A percentile compares a stretch with the other conserved stretches of the same genome.
Conservation (phyloP, 2,888 invertebrate genomes). For the Apotomis turbidana region DNA sequence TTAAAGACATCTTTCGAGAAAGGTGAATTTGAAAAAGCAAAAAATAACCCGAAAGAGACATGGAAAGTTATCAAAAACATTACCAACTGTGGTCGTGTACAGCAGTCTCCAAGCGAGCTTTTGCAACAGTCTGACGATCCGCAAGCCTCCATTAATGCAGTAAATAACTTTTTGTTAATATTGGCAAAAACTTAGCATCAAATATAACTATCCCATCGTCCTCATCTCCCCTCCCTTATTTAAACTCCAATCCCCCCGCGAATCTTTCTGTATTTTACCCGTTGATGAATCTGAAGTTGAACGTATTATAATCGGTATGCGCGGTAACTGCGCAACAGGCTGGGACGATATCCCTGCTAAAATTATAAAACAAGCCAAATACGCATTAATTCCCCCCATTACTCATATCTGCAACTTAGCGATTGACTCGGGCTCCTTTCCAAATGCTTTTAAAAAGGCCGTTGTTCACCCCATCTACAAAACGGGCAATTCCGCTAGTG, state of each 20-base stretch:
- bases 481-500: too few relatives aligned
- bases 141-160: neutral
- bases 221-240: too few relatives aligned
- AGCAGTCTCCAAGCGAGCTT: neutral
- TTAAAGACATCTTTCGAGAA: neutral
- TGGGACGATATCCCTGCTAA: neutral
- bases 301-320: neutral
- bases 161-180: neutral
- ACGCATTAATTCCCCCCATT: neutral
- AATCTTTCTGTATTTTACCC: neutral
- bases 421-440: too few relatives aligned
- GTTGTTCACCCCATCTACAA: too few relatives aligned
- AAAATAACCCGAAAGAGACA: neutral
- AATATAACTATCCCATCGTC: neutral
- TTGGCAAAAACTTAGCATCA: neutral
- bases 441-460: too few relatives aligned
- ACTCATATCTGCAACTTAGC: neutral
- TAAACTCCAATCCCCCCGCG: neutral
- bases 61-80: neutral
- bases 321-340: neutral
- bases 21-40: neutral
- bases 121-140: neutral
- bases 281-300: neutral
- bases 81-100: neutral
- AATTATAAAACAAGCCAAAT: neutral